phyloP scores from a whole-genome alignment of 2,888 invertebrate genomes.

The Acleris literana region DNA sequence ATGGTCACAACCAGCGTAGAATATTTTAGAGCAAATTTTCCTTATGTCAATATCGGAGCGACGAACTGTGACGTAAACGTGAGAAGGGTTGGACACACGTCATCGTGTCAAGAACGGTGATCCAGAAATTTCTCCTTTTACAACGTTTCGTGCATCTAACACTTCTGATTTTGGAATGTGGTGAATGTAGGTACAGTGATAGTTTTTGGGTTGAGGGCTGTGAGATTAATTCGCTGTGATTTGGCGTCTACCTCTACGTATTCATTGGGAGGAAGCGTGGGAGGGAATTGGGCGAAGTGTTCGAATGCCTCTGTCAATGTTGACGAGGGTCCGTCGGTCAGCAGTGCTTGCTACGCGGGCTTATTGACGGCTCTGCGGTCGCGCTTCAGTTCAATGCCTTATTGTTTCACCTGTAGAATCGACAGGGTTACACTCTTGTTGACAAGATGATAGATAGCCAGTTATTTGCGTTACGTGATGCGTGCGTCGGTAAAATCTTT shows the following conservation, averaged over 20 bases:
- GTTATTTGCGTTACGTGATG: no score
- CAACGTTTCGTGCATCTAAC: constrained; percentile 11
- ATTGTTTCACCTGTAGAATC: constrained; percentile 46
- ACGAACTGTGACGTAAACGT: constrained; percentile 51
- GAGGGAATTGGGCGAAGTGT: constrained; percentile 42
- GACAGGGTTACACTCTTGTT: constrained; percentile 1
- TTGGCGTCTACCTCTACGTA: constrained; percentile 25
- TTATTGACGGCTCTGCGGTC: constrained; percentile 57
- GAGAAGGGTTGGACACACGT: constrained; percentile 64
- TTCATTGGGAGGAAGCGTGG: constrained; percentile 21
- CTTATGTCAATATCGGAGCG: constrained; percentile 40
- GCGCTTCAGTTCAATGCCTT: constrained; percentile 48
- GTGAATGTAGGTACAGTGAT: constrained; percentile 13
- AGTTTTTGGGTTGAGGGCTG: constrained; percentile 12
- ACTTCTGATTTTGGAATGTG: constrained; percentile 17
- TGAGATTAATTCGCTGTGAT: constrained; percentile 32
- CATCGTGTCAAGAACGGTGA: constrained; percentile 51
- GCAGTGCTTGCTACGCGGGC: constrained; percentile 53
- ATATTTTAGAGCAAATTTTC: constrained; percentile 26
- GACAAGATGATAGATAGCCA: background rate
- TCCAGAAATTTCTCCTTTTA: constrained; percentile 41
- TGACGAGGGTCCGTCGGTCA: constrained; percentile 66
- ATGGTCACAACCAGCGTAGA: constrained; percentile 21
- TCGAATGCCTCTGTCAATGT: constrained; percentile 58
- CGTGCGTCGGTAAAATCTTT: no score